Evolutionary conservation across 2,797 vertebrate genomes (phyloP), one percentile per base, ranked within the genome.

Genomic region (Percopsis omiscomaycus): DNA sequence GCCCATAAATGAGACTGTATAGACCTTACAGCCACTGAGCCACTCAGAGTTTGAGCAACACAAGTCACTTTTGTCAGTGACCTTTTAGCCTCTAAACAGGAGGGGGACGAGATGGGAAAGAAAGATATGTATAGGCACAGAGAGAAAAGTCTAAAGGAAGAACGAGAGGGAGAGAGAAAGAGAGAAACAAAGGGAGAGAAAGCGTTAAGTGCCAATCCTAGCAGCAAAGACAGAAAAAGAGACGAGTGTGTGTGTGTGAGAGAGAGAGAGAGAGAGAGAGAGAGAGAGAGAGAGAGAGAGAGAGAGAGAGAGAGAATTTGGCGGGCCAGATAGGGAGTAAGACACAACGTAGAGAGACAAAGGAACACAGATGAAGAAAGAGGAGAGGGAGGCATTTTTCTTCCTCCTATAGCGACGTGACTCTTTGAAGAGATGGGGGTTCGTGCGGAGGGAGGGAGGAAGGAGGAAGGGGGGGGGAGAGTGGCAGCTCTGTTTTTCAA

Each of bases 211-310:
- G 5, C 5, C 13, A 30, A 2, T 16, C 27, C 5, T 12, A 55
- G 37, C n/a, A 16, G 44, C 8, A 37, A 63, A 11, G 3, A 29
- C 8, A 56, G 11, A 52, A 16, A 28, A 45, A 44, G 9, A 51
- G 16, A 28, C 4, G 9, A 12, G 13, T 4, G 55, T 11, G 5
- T 56, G 10, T 10, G 27, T 11, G 22, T 54, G 30, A 22, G 15
- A 42, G 27, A 14, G 27, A 28, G n/a, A 49, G 32, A 57, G 11
- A 16, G 16, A 58, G 8, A 46, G 22, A 52, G 42, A 56, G 4
- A 37, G 29, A 32, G 57, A 13, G 14, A 29, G 27, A 64, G 22
- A 49, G 29, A 64, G 14, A 56, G 30, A 56, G n/a, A 37, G 28
- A 4, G 10, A 45, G 13, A 5, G 9, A 27, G 57, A 67, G 27